Conservation (phyloP, 1,140 invertebrate species). For the Ceratina calcarata region DNA sequence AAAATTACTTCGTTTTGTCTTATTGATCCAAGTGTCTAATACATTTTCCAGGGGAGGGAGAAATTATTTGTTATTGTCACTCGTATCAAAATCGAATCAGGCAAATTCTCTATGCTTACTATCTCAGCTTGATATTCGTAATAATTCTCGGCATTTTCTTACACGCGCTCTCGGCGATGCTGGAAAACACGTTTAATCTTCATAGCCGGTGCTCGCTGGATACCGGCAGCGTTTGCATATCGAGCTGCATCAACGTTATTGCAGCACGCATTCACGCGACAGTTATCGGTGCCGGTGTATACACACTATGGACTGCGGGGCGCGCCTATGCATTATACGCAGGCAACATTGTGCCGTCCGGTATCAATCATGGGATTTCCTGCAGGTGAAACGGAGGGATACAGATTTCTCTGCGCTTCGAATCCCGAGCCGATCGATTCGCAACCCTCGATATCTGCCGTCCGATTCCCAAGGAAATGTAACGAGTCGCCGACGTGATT, state of each 20-base stretch:
- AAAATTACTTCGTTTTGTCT: no score
- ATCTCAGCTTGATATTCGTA: neutral
- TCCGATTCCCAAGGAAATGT: neutral
- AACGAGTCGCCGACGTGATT: neutral
- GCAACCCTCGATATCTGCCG: neutral
- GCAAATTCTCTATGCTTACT: neutral
- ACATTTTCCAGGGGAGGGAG: no score
- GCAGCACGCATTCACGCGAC: constrained; percentile 40
- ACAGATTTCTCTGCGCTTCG: neutral
- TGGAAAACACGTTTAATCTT: constrained; percentile 31
- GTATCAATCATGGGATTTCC: constrained; percentile 60
- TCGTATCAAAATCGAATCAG: neutral
- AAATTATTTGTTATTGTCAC: neutral
- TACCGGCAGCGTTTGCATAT: constrained; percentile 49
- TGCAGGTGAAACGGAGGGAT: constrained; percentile 43
- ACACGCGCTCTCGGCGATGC: constrained; percentile 9
- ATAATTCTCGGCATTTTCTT: neutral
- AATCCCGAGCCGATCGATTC: neutral
- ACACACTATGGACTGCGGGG: constrained; percentile 18
- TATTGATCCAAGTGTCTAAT: no score
- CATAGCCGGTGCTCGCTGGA: neutral
- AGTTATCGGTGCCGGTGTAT: constrained; percentile 46
- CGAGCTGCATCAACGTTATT: constrained; percentile 51
- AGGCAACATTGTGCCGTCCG: constrained; percentile 49
- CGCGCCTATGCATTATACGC: constrained; percentile 46